Conservation (phyloP, 2,797 vertebrate species). For the Ceryle rudis region DNA sequence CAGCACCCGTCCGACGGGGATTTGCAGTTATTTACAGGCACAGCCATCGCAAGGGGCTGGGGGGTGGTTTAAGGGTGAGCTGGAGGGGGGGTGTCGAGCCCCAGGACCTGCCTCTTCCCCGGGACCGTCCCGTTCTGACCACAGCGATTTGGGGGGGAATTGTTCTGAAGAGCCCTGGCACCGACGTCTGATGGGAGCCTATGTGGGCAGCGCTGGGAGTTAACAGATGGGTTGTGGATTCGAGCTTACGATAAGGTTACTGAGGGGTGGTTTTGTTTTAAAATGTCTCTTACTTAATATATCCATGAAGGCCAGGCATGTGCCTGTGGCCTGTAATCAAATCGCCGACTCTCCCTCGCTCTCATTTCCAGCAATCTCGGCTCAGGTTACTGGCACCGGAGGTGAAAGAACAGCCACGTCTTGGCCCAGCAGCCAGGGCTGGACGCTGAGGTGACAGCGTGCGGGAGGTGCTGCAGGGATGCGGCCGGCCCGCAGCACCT, state of each 20-base stretch:
- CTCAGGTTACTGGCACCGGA: conserved; percentile 60
- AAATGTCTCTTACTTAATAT: conserved; percentile 73
- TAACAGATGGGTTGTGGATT: conserved; percentile 48
- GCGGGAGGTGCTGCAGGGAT: neutral
- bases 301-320: conserved; percentile 70
- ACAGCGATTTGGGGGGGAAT: neutral
- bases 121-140: neutral
- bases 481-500: neutral
- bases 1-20: neutral
- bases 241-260: conserved; percentile 65
- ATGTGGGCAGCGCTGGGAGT: conserved; percentile 30
- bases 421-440: neutral
- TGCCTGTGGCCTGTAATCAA: conserved; percentile 69
- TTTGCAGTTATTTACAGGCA: neutral
- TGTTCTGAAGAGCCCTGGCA: neutral
- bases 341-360: conserved; percentile 46
- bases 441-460: neutral
- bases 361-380: conserved; percentile 45
- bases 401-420: conserved; percentile 33
- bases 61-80: neutral
- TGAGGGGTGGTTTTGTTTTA: conserved; percentile 65
- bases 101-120: neutral
- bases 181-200: neutral
- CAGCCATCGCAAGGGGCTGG: neutral
- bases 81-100: neutral